phyloP scores from a whole-genome alignment of 2,797 vertebrate genomes.

The Denticeps clupeoides region DNA sequence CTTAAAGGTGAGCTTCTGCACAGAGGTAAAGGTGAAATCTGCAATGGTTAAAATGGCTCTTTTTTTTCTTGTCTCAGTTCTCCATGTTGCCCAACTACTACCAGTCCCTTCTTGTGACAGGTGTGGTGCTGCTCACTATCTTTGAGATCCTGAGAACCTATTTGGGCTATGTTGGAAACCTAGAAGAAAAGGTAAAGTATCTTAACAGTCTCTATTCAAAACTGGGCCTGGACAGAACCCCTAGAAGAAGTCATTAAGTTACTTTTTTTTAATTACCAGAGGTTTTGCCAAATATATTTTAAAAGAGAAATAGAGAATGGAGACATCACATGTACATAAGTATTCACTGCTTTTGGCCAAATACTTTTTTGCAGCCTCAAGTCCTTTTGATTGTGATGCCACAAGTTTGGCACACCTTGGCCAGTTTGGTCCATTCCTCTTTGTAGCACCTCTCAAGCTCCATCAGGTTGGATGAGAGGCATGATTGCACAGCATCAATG shows the following conservation, averaged over 20 bases:
- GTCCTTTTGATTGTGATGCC: too few species aligned
- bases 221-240: background rate
- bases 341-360: too few species aligned
- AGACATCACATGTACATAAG: too few species aligned
- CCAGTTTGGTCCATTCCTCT: too few species aligned
- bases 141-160: conserved; percentile 64
- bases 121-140: conserved; percentile 57
- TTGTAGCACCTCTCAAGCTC: too few species aligned
- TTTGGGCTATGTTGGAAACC: conserved; percentile 75
- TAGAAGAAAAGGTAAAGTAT: conserved; percentile 71
- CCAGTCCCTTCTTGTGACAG: conserved; percentile 63
- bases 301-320: too few species aligned
- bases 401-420: too few species aligned
- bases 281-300: too few species aligned
- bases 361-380: too few species aligned
- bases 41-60: background rate
- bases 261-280: too few species aligned
- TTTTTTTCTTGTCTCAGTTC: conserved; percentile 48
- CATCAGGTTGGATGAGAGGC: too few species aligned
- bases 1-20: conserved; percentile 57
- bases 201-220: background rate
- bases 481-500: too few species aligned
- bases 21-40: background rate
- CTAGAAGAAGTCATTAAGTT: conserved; percentile 24
- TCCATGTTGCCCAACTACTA: conserved; percentile 64